These are phyloP conservation scores for Eristalis intricaria DNA, from an alignment of 2,888 invertebrate genomes.

Conservation along the genomic window DNA sequence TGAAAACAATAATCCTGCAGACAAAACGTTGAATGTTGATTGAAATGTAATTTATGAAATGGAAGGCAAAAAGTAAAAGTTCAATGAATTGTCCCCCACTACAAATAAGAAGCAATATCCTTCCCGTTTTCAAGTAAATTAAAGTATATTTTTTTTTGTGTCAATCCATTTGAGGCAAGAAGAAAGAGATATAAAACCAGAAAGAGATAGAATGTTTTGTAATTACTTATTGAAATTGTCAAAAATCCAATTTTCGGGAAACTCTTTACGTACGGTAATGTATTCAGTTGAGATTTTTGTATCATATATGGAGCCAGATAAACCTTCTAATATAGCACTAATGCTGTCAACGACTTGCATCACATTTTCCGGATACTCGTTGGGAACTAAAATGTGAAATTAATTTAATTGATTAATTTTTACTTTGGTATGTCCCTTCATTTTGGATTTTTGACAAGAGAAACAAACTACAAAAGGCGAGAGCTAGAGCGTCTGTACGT, in stretches of 20 bases:
- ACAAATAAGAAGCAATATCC: background rate
- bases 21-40: background rate
- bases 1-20: background rate
- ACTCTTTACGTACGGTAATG: slow-evolving; percentile 44
- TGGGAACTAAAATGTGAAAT: slow-evolving; percentile 42
- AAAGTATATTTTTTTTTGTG: background rate
- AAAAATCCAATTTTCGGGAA: slow-evolving; percentile 72
- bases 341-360: slow-evolving; percentile 56
- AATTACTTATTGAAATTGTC: slow-evolving; percentile 69
- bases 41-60: background rate
- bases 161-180: background rate
- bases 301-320: slow-evolving; percentile 47
- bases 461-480: background rate
- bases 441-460: slow-evolving; percentile 64
- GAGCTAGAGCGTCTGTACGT: background rate
- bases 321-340: slow-evolving; percentile 35
- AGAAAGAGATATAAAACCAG: background rate
- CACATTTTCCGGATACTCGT: slow-evolving; percentile 51
- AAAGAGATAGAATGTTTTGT: slow-evolving; percentile 1
- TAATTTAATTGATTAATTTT: background rate
- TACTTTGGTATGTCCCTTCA: background rate
- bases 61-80: background rate
- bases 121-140: background rate
- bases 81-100: background rate
- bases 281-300: slow-evolving; percentile 44